These are phyloP conservation scores for Drepana falcataria DNA, from an alignment of 2,888 invertebrate genomes.

Conservation along the genomic window DNA sequence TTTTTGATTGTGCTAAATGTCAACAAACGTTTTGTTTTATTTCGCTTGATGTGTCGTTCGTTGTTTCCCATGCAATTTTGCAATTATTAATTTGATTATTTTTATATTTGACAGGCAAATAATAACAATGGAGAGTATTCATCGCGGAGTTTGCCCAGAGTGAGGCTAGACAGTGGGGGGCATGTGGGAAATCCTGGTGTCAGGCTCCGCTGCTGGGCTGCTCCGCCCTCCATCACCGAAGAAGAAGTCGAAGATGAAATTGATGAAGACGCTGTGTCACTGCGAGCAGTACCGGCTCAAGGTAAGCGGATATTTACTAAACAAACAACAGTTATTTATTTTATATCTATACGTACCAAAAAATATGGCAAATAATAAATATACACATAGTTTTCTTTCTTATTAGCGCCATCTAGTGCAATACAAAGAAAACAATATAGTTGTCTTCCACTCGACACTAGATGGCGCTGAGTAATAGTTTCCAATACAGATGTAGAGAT, in stretches of 20 bases:
- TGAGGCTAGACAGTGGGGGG: conserved; percentile 84
- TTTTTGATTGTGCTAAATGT: neutral
- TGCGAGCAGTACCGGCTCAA: conserved; percentile 80
- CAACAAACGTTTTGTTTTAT: neutral
- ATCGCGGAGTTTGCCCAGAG: conserved; percentile 78
- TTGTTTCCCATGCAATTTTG: neutral
- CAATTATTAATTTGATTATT: too few species aligned
- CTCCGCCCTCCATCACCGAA: conserved; percentile 83
- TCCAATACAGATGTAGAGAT: neutral
- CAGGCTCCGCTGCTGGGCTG: conserved; percentile 78
- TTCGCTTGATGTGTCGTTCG: neutral
- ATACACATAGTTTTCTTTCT: neutral
- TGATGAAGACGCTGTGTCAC: conserved; percentile 81
- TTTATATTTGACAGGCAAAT: conserved; percentile 35
- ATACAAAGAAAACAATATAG: neutral
- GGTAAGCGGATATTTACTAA: conserved; percentile 58
- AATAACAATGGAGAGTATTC: conserved; percentile 67
- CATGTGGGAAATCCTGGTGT: conserved; percentile 80
- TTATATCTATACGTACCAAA: too few species aligned
- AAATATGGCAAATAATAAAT: too few species aligned
- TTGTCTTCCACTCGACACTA: conserved; percentile 23
- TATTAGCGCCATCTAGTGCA: conserved; percentile 12
- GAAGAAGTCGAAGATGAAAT: conserved; percentile 81
- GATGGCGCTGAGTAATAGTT: conserved; percentile 23
- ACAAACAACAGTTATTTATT: too few species aligned